Conservation (phyloP, 2,888 invertebrate species). For the Philaethria dido region DNA sequence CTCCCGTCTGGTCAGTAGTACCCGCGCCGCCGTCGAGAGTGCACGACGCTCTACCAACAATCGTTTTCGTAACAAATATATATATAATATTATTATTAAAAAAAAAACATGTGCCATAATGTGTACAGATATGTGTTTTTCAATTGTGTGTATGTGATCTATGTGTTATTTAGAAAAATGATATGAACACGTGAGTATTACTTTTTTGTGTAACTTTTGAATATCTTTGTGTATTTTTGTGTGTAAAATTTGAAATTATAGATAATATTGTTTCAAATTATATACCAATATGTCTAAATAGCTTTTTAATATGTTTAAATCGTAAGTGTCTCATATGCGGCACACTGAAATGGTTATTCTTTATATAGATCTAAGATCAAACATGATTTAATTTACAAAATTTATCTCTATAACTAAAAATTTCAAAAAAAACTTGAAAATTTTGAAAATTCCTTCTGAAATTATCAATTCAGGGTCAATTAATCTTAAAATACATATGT, state of each 20-base stretch:
- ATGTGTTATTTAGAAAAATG: slow-evolving; percentile 31
- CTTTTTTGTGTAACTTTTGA: neutral
- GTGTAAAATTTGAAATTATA: neutral
- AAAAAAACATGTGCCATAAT: slow-evolving; percentile 45
- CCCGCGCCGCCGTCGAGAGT: slow-evolving; percentile 64
- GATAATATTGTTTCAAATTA: neutral
- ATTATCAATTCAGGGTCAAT: neutral
- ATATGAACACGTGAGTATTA: slow-evolving; percentile 40
- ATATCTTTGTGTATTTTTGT: neutral
- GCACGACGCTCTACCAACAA: slow-evolving; percentile 52
- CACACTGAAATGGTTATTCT: neutral
- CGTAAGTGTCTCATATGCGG: neutral
- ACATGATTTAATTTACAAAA: neutral
- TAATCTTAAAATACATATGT: no score
- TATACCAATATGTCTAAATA: neutral
- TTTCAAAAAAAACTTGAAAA: neutral
- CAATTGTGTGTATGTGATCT: slow-evolving; percentile 51
- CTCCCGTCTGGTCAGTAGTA: slow-evolving; percentile 68
- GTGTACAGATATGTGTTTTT: slow-evolving; percentile 50
- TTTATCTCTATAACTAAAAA: neutral
- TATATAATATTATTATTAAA: slow-evolving; percentile 39
- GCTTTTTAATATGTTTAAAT: neutral
- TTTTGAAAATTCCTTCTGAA: neutral
- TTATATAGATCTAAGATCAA: neutral
- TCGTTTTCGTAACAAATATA: slow-evolving; percentile 56